Conservation (phyloP, 2,888 invertebrate genomes). For the Netelia virgata region DNA sequence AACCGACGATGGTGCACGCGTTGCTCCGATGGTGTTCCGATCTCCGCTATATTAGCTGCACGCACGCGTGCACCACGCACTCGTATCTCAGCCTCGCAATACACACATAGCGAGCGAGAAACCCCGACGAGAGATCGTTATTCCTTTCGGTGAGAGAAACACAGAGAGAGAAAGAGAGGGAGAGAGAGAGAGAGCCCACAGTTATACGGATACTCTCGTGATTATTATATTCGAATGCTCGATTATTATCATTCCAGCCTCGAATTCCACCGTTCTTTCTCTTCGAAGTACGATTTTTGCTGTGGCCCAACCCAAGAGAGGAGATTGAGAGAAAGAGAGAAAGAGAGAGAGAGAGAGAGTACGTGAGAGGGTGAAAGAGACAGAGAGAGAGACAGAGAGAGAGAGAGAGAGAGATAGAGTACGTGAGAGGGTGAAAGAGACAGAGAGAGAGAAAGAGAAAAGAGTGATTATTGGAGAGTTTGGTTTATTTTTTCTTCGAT, state of each 20-base stretch:
- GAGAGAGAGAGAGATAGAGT: background rate
- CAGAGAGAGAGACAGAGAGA: conserved; percentile 7
- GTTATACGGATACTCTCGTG: conserved; percentile 59
- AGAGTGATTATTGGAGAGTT: conserved; percentile 46
- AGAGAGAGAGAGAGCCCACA: conserved; percentile 36
- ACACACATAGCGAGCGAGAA: conserved; percentile 35
- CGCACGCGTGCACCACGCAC: conserved; percentile 70
- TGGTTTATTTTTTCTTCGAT: conserved; percentile 22
- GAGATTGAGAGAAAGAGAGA: conserved; percentile 1
- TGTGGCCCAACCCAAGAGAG: conserved; percentile 34
- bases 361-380: too few species aligned
- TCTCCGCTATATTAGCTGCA: conserved; percentile 67
- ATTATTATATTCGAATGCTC: conserved; percentile 69
- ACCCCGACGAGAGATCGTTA: conserved; percentile 47
- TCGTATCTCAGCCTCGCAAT: conserved; percentile 48
- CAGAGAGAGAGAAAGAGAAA: conserved; percentile 12
- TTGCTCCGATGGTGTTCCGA: conserved; percentile 51
- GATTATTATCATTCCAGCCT: conserved; percentile 67
- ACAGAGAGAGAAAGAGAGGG: background rate
- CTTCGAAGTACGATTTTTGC: conserved; percentile 56
- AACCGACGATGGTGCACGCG: conserved; percentile 66
- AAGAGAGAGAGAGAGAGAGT: conserved; percentile 1
- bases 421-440: background rate
- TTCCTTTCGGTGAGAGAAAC: conserved; percentile 36
- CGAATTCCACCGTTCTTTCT: conserved; percentile 61